Percentiles rank a stretch among this genome's conserved stretches.
These are phyloP conservation scores for Cryptotermes secundus DNA, from an alignment of 1,140 invertebrate genomes.

Conservation along the genomic window DNA sequence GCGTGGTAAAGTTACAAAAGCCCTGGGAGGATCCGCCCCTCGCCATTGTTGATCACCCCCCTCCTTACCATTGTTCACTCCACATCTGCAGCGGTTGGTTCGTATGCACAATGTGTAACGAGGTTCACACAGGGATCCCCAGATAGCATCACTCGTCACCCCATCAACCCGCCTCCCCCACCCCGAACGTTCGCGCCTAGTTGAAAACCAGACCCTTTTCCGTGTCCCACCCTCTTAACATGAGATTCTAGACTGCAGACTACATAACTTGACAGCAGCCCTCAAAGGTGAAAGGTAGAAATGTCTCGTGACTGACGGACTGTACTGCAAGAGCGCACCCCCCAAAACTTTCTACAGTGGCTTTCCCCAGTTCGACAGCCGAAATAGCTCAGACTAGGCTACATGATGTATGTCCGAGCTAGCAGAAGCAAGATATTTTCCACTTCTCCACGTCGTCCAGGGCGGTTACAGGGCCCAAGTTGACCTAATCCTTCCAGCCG, in stretches of 20 bases:
- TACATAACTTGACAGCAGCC: neutral
- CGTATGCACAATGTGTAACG: neutral
- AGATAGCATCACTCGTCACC: conserved; percentile 5
- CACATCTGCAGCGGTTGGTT: conserved; percentile 17
- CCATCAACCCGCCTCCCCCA: neutral
- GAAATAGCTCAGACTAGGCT: too few relatives aligned
- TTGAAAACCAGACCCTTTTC: conserved; percentile 11
- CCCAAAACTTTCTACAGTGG: too few relatives aligned
- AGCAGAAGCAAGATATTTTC: too few relatives aligned
- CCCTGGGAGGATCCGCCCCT: neutral
- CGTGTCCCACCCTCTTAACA: neutral
- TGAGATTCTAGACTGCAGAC: neutral
- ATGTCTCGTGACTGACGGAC: too few relatives aligned
- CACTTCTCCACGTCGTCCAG: too few relatives aligned
- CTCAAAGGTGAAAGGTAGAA: too few relatives aligned
- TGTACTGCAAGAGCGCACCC: too few relatives aligned
- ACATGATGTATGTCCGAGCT: too few relatives aligned
- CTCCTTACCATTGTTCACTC: neutral
- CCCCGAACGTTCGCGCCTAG: neutral
- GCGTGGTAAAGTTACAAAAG: neutral
- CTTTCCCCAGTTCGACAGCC: too few relatives aligned
- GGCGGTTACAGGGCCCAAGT: too few relatives aligned
- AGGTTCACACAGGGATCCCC: conserved; percentile 11
- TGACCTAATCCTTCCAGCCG: too few relatives aligned
- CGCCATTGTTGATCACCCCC: neutral